A percentile compares a stretch with the other conserved stretches of the same genome.
Conservation (phyloP, 1,140 invertebrate genomes). For the Eupeodes corollae region DNA sequence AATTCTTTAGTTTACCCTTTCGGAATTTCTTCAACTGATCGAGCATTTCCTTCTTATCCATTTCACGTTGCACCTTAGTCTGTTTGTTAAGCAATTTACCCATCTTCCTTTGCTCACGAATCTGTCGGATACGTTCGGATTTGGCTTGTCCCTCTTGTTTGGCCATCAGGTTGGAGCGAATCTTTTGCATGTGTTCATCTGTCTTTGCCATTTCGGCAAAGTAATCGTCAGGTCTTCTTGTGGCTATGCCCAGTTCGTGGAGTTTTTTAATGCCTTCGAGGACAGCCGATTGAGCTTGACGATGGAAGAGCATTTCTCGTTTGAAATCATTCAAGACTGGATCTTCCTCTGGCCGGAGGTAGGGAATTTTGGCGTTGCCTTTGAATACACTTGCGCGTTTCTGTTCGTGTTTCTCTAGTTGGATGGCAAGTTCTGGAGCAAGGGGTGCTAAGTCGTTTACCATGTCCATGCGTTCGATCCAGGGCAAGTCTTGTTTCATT, state of each 20-base stretch:
- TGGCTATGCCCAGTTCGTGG: constrained; percentile 62
- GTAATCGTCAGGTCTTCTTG: constrained; percentile 84
- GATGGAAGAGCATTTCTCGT: constrained; percentile 79
- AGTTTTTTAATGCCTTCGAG: constrained; percentile 64
- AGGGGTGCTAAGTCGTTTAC: constrained; percentile 61
- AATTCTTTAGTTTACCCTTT: constrained; percentile 65
- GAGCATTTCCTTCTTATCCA: constrained; percentile 67
- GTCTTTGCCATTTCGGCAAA: constrained; percentile 99
- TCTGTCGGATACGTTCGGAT: constrained; percentile 78
- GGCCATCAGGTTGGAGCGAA: constrained; percentile 70
- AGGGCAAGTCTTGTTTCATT: constrained; percentile 61
- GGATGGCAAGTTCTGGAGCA: constrained; percentile 66
- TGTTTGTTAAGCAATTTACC: constrained; percentile 74
- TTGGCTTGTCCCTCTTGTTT: constrained; percentile 74
- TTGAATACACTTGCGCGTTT: constrained; percentile 52
- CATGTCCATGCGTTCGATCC: constrained; percentile 77
- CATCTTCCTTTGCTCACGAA: constrained; percentile 84
- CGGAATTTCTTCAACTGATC: constrained; percentile 75
- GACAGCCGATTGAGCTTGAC: constrained; percentile 82
- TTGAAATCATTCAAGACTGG: constrained; percentile 87
- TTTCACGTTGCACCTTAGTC: constrained; percentile 62
- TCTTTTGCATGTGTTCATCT: constrained; percentile 95
- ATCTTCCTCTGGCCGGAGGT: constrained; percentile 56
- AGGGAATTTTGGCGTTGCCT: constrained; percentile 55
- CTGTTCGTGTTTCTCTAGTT: constrained; percentile 61